These are phyloP conservation scores for Mesodorylaimus sp. DNA, from an alignment of 2,888 invertebrate genomes.

Conservation along the genomic window DNA sequence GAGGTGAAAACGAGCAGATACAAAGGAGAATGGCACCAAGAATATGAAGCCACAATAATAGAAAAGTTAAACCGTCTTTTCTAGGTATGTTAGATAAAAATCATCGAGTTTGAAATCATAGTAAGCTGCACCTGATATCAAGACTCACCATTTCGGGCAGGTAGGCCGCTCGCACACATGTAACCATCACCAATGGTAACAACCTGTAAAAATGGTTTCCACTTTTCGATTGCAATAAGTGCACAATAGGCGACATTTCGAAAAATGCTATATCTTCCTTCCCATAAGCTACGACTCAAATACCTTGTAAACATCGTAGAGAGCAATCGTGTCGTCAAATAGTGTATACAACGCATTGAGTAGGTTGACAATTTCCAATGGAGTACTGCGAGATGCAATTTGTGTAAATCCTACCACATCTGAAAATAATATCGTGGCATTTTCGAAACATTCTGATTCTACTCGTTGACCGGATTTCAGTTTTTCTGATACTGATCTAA, in stretches of 20 bases:
- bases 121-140: too few species aligned
- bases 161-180: conserved; percentile 3
- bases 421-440: conserved; percentile 12
- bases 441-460: conserved; percentile 16
- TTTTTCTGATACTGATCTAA: conserved; percentile 16
- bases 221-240: too few species aligned
- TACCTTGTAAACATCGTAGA: conserved; percentile 25
- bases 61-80: too few species aligned
- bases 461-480: conserved; percentile 16
- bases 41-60: too few species aligned
- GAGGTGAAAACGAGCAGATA: too few species aligned
- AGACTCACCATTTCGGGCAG: conserved; percentile 5
- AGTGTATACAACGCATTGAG: conserved; percentile 24
- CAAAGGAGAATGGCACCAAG: too few species aligned
- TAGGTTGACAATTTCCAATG: conserved; percentile 19
- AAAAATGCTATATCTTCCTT: too few species aligned
- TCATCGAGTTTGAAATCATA: too few species aligned
- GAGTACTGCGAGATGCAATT: conserved; percentile 5
- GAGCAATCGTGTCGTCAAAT: conserved; percentile 24
- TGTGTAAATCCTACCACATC: conserved; percentile 10
- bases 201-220: not conserved
- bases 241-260: too few species aligned
- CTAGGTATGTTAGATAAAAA: too few species aligned
- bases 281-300: too few species aligned
- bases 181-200: not conserved